Conservation (phyloP, 2,797 vertebrate species). For the Sebastes umbrosus region DNA sequence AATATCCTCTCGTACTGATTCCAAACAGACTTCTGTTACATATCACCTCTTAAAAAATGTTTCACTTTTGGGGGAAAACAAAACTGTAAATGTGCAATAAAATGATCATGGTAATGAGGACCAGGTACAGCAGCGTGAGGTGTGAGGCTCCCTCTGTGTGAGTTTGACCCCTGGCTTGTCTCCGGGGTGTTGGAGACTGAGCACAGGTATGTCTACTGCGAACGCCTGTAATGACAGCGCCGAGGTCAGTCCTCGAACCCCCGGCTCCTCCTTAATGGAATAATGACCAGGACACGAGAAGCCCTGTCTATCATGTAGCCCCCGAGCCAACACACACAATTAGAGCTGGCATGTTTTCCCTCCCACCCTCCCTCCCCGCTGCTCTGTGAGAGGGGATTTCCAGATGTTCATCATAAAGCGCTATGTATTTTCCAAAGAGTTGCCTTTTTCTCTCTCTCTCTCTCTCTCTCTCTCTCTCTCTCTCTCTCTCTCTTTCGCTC, state of each 20-base stretch:
- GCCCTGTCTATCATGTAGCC: conserved; percentile 31
- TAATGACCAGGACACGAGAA: conserved; percentile 47
- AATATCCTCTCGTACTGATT: neutral
- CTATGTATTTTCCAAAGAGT: conserved; percentile 51
- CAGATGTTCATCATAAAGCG: conserved; percentile 75
- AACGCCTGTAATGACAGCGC: conserved; percentile 26
- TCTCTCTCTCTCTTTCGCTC: neutral
- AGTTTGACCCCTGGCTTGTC: conserved; percentile 13
- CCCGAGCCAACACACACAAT: conserved; percentile 42
- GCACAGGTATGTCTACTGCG: conserved; percentile 21
- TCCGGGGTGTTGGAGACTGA: neutral
- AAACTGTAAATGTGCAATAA: neutral
- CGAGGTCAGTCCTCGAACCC: conserved; percentile 30
- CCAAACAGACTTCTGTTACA: neutral
- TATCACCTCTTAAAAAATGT: neutral
- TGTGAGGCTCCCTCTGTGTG: neutral
- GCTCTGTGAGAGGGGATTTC: conserved; percentile 62
- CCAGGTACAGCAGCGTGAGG: neutral
- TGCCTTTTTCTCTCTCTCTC: conserved; percentile 21
- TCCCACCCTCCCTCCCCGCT: conserved; percentile 30
- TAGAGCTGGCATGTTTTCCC: conserved; percentile 55
- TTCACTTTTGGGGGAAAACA: neutral
- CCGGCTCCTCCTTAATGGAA: conserved; percentile 40
- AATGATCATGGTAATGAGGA: neutral
- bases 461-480: neutral